These are phyloP conservation scores for Cosmorhoe ocellata DNA, from an alignment of 2,888 invertebrate genomes.

Conservation along the genomic window DNA sequence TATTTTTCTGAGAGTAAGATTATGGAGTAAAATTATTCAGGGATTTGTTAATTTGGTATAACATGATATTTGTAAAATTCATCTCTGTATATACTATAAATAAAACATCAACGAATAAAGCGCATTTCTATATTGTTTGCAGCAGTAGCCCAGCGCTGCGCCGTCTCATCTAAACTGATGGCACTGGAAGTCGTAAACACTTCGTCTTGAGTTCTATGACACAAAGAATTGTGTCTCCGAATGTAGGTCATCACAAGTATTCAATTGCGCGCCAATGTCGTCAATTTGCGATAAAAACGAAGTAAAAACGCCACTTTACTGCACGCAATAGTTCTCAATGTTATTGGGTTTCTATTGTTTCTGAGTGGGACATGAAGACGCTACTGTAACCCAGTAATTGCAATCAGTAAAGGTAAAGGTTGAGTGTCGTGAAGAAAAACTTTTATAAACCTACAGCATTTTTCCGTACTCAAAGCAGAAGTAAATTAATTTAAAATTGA, in stretches of 20 bases:
- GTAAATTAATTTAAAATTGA: no score
- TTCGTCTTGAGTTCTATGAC: constrained; percentile 11
- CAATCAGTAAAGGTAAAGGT: background rate
- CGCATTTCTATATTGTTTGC: constrained; percentile 1
- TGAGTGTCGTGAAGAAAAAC: background rate
- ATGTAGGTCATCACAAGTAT: constrained; percentile 21
- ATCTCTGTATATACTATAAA: background rate
- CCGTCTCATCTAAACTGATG: constrained; percentile 13
- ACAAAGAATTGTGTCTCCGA: constrained; percentile 14
- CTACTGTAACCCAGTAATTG: background rate
- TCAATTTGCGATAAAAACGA: constrained; percentile 20
- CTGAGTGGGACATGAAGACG: constrained; percentile 6
- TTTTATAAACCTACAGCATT: no score
- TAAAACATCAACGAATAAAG: background rate
- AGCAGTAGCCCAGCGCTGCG: background rate
- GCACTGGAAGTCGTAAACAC: constrained; percentile 21
- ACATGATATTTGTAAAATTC: no score
- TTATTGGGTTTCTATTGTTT: constrained; percentile 23
- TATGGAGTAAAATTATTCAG: no score
- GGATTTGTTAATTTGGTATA: no score
- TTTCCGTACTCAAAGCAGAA: no score
- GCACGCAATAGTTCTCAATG: constrained; percentile 23
- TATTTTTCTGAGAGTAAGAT: no score
- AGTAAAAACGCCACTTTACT: constrained; percentile 19
- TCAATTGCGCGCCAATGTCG: constrained; percentile 24